These are phyloP conservation scores for Montipora capitata DNA, from an alignment of 92 coral and sea anemone species.

Conservation along the genomic window DNA sequence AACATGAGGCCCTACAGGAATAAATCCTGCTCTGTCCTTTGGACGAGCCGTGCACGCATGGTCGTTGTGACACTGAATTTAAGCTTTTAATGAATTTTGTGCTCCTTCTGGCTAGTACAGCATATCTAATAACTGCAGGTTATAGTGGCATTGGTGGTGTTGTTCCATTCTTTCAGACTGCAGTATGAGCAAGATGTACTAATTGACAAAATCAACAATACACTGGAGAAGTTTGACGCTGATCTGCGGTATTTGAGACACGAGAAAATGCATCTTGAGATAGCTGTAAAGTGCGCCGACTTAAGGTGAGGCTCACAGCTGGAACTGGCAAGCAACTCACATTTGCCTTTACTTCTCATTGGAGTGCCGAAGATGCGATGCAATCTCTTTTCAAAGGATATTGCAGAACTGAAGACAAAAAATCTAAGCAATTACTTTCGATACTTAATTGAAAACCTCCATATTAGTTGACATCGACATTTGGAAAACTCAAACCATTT, in stretches of 20 bases:
- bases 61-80: too few relatives aligned
- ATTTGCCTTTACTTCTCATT: too few relatives aligned
- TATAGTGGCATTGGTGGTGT: background rate
- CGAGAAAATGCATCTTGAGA: conserved; percentile 90
- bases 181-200: conserved; percentile 94
- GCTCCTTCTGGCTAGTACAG: background rate
- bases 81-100: background rate
- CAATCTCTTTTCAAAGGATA: too few relatives aligned
- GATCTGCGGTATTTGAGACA: conserved; percentile 93
- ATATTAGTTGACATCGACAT: too few relatives aligned
- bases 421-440: too few relatives aligned
- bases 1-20: too few relatives aligned
- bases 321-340: background rate
- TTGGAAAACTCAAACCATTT: background rate
- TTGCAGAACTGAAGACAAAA: too few relatives aligned
- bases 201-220: conserved; percentile 78
- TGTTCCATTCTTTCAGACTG: conserved; percentile 68
- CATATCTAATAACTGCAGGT: background rate
- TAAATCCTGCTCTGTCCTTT: too few relatives aligned
- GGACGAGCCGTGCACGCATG: too few relatives aligned
- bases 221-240: conserved; percentile 95
- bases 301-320: conserved; percentile 62
- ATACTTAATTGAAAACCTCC: too few relatives aligned
- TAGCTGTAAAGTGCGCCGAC: conserved; percentile 95
- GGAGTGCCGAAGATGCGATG: too few relatives aligned